Conservation (phyloP, 2,888 invertebrate genomes). For the Hyalella azteca region DNA sequence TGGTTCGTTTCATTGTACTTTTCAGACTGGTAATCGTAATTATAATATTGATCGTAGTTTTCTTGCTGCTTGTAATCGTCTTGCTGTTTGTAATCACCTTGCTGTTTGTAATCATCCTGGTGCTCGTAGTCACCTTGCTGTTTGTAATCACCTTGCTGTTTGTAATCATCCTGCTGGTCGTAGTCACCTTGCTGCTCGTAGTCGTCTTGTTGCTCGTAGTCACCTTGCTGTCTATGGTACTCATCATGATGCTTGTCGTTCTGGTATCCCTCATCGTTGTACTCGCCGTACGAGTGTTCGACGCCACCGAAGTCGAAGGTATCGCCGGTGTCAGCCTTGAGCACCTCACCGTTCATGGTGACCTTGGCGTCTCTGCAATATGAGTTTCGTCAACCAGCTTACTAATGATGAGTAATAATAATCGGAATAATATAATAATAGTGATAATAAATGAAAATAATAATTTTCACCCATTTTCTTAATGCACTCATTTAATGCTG, state of each 20-base stretch:
- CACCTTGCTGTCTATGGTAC: too few relatives aligned
- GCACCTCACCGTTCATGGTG: constrained; percentile 22
- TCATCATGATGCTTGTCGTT: neutral
- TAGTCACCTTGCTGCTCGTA: neutral
- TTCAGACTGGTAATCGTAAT: constrained; percentile 47
- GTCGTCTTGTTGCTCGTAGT: constrained; percentile 40
- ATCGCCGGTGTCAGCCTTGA: neutral
- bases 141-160: constrained; percentile 41
- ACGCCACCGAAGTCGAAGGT: neutral
- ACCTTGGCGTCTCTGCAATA: neutral
- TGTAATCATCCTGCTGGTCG: constrained; percentile 38
- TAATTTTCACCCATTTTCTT: too few relatives aligned
- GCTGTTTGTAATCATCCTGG: constrained; percentile 44
- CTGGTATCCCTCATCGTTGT: neutral
- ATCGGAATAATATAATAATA: too few relatives aligned
- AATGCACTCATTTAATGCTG: too few relatives aligned
- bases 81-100: constrained; percentile 38
- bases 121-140: neutral
- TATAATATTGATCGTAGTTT: constrained; percentile 26
- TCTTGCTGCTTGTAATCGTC: neutral
- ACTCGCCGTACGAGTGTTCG: neutral
- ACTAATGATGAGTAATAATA: too few relatives aligned
- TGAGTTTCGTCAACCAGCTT: too few relatives aligned
- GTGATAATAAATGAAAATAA: too few relatives aligned
- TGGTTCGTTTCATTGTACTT: constrained; percentile 53